Evolutionary conservation across 2,113 vertebrate genomes (phyloP).

Genomic region (Cynopterus brachyotis): DNA sequence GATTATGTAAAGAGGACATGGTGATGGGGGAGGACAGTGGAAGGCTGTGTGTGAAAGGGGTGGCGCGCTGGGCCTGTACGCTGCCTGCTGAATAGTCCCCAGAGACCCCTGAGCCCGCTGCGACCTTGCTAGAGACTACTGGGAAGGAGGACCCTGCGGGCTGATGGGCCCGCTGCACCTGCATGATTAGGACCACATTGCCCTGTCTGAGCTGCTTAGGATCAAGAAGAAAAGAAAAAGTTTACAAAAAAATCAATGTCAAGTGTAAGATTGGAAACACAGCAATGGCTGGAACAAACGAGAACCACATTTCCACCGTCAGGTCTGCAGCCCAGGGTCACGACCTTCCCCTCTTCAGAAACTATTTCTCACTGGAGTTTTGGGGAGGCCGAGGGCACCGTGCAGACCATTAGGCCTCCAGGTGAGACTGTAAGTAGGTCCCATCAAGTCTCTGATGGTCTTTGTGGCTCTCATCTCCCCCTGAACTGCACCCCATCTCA

Average conservation of each 20-base stretch:
- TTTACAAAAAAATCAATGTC: not conserved
- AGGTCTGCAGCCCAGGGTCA: not conserved
- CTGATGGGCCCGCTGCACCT: too few species aligned
- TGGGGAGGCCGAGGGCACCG: not conserved
- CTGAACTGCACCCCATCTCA: not conserved
- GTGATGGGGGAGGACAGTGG: not conserved
- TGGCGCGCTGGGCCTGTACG: accelerated
- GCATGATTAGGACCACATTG: not conserved
- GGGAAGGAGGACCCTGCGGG: not conserved
- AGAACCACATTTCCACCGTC: not conserved
- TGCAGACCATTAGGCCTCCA: not conserved
- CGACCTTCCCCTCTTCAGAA: not conserved
- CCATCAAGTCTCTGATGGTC: not conserved
- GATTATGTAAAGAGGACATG: not conserved
- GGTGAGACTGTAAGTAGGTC: not conserved
- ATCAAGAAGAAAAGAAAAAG: not conserved
- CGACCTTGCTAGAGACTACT: not conserved
- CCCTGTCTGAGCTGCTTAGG: not conserved
- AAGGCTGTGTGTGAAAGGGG: not conserved
- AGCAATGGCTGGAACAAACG: not conserved
- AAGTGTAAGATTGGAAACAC: not conserved
- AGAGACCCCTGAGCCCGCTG: not conserved
- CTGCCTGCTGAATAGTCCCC: not conserved
- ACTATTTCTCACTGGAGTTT: not conserved
- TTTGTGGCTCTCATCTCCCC: too few species aligned